Conservation (phyloP, 2,113 vertebrate genomes). For the Seriola rivoliana region DNA sequence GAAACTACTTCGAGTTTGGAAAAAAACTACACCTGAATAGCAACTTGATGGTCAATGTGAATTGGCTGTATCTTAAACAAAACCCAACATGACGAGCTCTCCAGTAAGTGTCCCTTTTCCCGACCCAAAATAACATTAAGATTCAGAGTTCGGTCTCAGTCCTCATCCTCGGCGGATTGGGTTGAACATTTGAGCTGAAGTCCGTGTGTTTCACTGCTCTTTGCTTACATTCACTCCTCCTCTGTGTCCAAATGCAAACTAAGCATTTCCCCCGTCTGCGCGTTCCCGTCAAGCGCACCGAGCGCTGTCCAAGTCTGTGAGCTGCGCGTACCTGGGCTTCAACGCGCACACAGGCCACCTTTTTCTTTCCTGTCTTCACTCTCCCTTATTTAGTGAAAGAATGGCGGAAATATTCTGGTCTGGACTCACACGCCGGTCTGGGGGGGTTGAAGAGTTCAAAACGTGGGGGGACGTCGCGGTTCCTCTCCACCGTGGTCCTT, state of each 20-base stretch:
- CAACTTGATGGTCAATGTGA: constrained; percentile 76
- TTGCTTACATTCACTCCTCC: constrained; percentile 81
- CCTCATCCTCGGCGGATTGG: constrained; percentile 55
- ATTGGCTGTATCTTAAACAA: constrained; percentile 63
- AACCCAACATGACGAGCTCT: constrained; percentile 62
- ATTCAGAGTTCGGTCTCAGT: constrained; percentile 71
- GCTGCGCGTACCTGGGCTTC: constrained; percentile 68
- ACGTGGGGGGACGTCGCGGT: constrained; percentile 39
- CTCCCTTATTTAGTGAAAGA: constrained; percentile 69
- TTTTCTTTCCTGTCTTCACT: constrained; percentile 55
- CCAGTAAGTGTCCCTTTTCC: constrained; percentile 48
- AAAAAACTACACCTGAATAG: constrained; percentile 91
- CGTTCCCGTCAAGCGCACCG: constrained; percentile 61
- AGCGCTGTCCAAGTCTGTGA: constrained; percentile 71
- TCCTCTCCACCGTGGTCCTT: constrained; percentile 32
- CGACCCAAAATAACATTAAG: constrained; percentile 57
- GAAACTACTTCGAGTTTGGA: constrained; percentile 81
- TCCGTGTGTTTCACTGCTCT: constrained; percentile 70
- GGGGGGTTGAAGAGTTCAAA: constrained; percentile 56
- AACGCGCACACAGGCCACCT: constrained; percentile 57
- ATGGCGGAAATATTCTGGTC: constrained; percentile 61
- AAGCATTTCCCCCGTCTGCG: constrained; percentile 77
- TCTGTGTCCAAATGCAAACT: constrained; percentile 81
- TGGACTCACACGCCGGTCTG: constrained; percentile 50
- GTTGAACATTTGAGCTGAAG: constrained; percentile 51